Conservation (phyloP, 2,888 invertebrate species). For the Nymphalis polychloros region DNA sequence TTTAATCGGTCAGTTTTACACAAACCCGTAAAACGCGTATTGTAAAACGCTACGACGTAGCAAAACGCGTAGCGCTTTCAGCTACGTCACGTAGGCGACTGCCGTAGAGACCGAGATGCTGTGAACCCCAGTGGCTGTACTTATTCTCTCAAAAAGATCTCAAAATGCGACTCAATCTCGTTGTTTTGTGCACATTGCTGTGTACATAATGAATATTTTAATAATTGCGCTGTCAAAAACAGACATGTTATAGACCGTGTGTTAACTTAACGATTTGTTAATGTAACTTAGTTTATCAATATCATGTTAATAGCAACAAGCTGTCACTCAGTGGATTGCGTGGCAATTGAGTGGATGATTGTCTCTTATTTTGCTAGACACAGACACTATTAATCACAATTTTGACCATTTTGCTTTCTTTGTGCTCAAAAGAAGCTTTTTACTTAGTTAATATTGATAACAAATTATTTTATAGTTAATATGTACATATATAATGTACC, state of each 20-base stretch:
- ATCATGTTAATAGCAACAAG: conserved; percentile 37
- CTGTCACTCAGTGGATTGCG: conserved; percentile 48
- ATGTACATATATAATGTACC: not conserved
- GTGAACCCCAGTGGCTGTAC: conserved; percentile 57
- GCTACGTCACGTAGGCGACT: conserved; percentile 73
- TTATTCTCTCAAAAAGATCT: conserved; percentile 50
- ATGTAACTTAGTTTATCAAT: conserved; percentile 23
- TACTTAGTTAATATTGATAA: too few relatives aligned
- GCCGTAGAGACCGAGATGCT: conserved; percentile 62
- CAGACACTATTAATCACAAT: not conserved
- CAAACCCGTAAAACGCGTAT: conserved; percentile 50
- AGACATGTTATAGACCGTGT: conserved; percentile 27
- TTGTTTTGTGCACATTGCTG: conserved; percentile 47
- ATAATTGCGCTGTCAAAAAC: conserved; percentile 25
- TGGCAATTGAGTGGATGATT: conserved; percentile 49
- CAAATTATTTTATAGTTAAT: too few relatives aligned
- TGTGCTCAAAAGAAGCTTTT: not conserved
- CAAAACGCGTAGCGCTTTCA: conserved; percentile 58
- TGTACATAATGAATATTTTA: conserved; percentile 27
- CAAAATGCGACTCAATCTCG: conserved; percentile 43
- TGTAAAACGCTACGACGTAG: conserved; percentile 54
- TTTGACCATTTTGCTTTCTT: not conserved
- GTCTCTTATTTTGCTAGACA: conserved; percentile 36
- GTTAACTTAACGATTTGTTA: not conserved
- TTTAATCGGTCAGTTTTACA: conserved; percentile 3